Conservation (phyloP, 2,888 invertebrate genomes). For the Osmoderma eremita region DNA sequence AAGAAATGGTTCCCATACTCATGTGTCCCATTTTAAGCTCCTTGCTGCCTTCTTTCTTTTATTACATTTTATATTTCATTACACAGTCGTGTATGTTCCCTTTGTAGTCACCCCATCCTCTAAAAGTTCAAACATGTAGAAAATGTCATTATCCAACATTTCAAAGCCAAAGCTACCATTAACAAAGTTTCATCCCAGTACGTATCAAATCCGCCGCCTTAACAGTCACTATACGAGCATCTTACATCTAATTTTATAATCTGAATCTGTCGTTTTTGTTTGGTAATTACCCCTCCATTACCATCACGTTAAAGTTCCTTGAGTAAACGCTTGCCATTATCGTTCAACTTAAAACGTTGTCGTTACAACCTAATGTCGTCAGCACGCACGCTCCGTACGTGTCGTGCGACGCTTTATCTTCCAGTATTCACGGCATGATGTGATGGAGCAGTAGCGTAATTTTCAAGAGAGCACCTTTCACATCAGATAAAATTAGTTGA, state of each 20-base stretch:
- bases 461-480: constrained; percentile 7
- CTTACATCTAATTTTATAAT: constrained; percentile 12
- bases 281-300: constrained; percentile 6
- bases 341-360: neutral
- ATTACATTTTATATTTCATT: too few species aligned
- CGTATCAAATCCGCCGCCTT: too few species aligned
- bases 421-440: neutral
- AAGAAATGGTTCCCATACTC: too few species aligned
- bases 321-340: constrained; percentile 5
- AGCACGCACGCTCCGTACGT: neutral
- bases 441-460: neutral
- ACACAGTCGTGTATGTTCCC: too few species aligned
- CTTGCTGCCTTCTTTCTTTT: too few species aligned
- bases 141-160: too few species aligned
- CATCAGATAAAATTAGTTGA: constrained; percentile 21
- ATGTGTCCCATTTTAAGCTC: too few species aligned
- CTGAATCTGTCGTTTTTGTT: constrained; percentile 13
- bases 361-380: constrained; percentile 16
- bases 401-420: neutral
- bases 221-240: neutral
- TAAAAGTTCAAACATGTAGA: too few species aligned
- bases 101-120: too few species aligned
- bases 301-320: constrained; percentile 8
- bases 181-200: too few species aligned
- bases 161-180: too few species aligned